Percentiles rank a stretch among this genome's conserved stretches.
Conservation (phyloP, 1,140 invertebrate genomes). For the Calliphora vicina region DNA sequence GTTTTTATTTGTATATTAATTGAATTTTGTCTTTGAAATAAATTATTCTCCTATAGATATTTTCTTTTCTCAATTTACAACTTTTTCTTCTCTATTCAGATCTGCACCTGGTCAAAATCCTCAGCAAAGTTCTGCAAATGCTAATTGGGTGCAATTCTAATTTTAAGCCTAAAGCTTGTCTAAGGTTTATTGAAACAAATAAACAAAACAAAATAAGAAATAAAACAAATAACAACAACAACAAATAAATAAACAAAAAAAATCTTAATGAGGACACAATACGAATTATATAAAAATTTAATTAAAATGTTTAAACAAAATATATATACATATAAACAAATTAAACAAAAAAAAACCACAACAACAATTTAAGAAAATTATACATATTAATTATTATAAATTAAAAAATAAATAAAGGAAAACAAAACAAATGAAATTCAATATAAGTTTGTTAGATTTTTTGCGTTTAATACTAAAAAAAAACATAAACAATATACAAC, state of each 20-base stretch:
- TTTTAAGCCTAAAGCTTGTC: constrained; percentile 33
- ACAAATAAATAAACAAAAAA: neutral
- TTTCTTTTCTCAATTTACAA: no score
- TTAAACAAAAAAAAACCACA: constrained; percentile 2
- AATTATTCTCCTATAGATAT: no score
- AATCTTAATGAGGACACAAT: constrained; percentile 26
- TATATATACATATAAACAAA: constrained; percentile 18
- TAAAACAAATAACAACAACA: neutral
- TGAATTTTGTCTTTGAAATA: no score
- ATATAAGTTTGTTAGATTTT: constrained; percentile 28
- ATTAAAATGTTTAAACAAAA: constrained; percentile 11
- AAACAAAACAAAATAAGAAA: neutral
- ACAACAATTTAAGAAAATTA: constrained; percentile 14
- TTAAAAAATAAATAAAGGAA: neutral
- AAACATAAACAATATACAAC: neutral
- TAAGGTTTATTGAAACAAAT: neutral
- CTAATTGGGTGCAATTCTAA: constrained; percentile 80
- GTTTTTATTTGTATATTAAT: no score
- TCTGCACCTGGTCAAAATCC: constrained; percentile 59
- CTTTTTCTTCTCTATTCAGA: neutral
- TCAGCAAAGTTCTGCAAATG: constrained; percentile 67
- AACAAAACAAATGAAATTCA: constrained; percentile 14
- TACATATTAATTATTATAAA: neutral
- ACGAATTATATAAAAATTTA: constrained; percentile 34
- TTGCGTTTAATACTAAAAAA: neutral